Evolutionary conservation across 2,797 vertebrate species (phyloP), one percentile per base, ranked within the genome.

Genomic region (Pangasius krempfi): DNA sequence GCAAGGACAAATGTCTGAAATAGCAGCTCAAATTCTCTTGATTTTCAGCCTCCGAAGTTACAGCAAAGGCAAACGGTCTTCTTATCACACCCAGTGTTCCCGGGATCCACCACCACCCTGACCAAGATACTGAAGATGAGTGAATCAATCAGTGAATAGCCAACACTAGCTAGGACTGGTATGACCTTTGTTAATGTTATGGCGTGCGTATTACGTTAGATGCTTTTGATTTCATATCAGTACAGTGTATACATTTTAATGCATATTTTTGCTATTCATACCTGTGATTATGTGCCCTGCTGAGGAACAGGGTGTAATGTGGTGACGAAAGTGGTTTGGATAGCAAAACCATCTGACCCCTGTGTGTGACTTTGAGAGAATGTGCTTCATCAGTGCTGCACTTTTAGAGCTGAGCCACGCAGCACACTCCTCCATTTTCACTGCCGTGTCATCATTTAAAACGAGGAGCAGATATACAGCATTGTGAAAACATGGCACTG

Each of bases 361-460:
- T 73, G 72, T 20, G 40, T 89, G 62, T 82, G 25, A 88, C 70
- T 86, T 18, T 79, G 70, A 56, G 88, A n/a, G n/a, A 68, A 58
- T 47, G 12, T 73, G 84, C 44, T 87, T 88, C 40, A 86, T 80
- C 78, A 88, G 82, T n/a, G 80, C 80, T 89, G 85, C 75, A 75
- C 18, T 44, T 82, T 82, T 62, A 0, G 37, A 60, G 56, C 56
- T 40, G 58, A 66, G 64, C 70, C 75, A 52, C 66, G 75, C 66
- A 87, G 58, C 83, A 88, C 56, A 78, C 47, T 82, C n/a, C 37
- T 60, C 62, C 9, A 9, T 82, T 86, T 68, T 25, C 82, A 64
- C 1, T 56, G 44, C 50, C 52, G 30, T 66, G 62, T 64, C 83
- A 85, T 76, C 78, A 22, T 47, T 85, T 20, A 60, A 62, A 80